Base-by-base conservation (phyloP, 2,888 invertebrate species). In the Panorpa germanica region DNA sequence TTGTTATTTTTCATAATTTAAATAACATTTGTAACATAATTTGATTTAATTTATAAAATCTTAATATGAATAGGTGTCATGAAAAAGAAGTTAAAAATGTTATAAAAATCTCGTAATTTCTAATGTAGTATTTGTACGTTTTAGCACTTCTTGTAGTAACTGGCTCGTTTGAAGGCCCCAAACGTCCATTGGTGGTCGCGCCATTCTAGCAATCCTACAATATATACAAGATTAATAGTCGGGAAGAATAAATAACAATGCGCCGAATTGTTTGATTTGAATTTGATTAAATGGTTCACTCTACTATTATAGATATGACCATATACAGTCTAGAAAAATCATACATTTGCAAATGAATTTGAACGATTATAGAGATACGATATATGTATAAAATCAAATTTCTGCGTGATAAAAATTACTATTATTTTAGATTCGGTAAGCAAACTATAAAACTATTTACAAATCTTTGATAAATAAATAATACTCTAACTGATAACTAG, bases 81-180 rank as follows among this genome's bases (percentile, higher is more conserved):
- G n/a, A n/a, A n/a, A n/a, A n/a, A n/a, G n/a, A n/a, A n/a, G n/a
- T n/a, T n/a, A n/a, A n/a, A n/a, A n/a, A n/a, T n/a, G n/a, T n/a
- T n/a, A n/a, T n/a, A n/a, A n/a, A n/a, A n/a, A n/a, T n/a, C n/a
- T n/a, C n/a, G n/a, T n/a, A n/a, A n/a, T n/a, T n/a, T n/a, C n/a
- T n/a, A n/a, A n/a, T n/a, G n/a, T n/a, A n/a, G n/a, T n/a, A n/a
- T n/a, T n/a, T n/a, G n/a, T n/a, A n/a, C n/a, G n/a, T n/a, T n/a
- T n/a, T n/a, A n/a, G n/a, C n/a, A n/a, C n/a, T n/a, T n/a, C n/a
- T n/a, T n/a, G n/a, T n/a, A n/a, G n/a, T n/a, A n/a, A n/a, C n/a
- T n/a, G n/a, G n/a, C 56, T 59, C 2, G 65, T 57, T 32, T 63
- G 56, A 23, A 67, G 46, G 8, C 72, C 73, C 50, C 67, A 73